Conservation (phyloP, 2,888 invertebrate genomes). For the Isotomurus palustris region DNA sequence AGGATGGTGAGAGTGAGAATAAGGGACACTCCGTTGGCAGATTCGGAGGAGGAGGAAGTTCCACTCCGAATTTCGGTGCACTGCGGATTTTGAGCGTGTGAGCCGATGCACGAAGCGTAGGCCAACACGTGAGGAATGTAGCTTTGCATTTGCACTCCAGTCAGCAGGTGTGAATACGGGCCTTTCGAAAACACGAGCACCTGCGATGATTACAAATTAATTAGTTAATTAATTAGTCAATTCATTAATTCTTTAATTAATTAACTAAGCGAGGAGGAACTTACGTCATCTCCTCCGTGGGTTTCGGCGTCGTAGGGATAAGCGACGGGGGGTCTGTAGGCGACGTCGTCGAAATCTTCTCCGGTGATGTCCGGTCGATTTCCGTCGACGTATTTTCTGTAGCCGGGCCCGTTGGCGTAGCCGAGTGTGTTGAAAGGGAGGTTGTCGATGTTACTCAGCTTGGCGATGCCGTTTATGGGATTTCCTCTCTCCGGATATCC, state of each 20-base stretch:
- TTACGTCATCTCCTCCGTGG: constrained; percentile 80
- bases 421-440: constrained; percentile 68
- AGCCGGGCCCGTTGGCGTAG: constrained; percentile 71
- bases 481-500: constrained; percentile 24
- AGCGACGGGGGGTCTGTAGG: constrained; percentile 14
- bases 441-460: constrained; percentile 54
- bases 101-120: constrained; percentile 71
- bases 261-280: not conserved
- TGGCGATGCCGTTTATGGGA: constrained; percentile 41
- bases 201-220: no score
- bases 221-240: no score
- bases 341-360: constrained; percentile 48
- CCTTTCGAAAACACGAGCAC: constrained; percentile 70
- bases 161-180: constrained; percentile 75
- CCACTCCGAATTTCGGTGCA: no score
- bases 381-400: constrained; percentile 51
- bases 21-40: no score
- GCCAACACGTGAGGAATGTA: constrained; percentile 71
- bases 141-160: constrained; percentile 55
- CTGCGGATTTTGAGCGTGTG: no score
- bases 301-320: constrained; percentile 53
- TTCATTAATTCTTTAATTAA: not conserved
- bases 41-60: no score
- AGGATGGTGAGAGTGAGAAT: no score
- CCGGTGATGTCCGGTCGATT: constrained; percentile 55